A percentile compares a stretch with the other conserved stretches of the same genome.
Evolutionary conservation across 1,140 invertebrate genomes (phyloP).

Genomic region (Planococcus citri): DNA sequence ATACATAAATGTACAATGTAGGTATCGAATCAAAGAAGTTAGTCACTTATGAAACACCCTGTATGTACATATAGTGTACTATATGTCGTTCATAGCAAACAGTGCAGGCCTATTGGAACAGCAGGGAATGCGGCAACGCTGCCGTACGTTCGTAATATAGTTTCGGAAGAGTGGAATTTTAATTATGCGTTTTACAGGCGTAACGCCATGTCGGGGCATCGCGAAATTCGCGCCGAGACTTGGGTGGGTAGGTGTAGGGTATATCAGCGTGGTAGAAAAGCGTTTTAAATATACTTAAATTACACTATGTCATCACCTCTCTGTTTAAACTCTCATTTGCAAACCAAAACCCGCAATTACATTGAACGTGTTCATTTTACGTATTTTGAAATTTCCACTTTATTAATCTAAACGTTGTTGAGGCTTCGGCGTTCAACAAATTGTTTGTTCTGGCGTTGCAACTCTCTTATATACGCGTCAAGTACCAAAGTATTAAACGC

Average conservation of each 20-base stretch:
- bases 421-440: neutral
- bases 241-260: too few relatives aligned
- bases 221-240: too few relatives aligned
- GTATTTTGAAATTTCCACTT: slow-evolving; percentile 16
- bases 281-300: slow-evolving; percentile 21
- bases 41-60: too few relatives aligned
- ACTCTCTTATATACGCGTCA: too few relatives aligned
- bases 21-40: too few relatives aligned
- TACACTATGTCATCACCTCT: slow-evolving; percentile 14
- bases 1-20: too few relatives aligned
- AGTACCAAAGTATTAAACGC: too few relatives aligned
- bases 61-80: too few relatives aligned
- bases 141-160: neutral
- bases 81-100: too few relatives aligned
- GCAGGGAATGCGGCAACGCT: too few relatives aligned
- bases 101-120: too few relatives aligned
- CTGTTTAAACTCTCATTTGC: slow-evolving; percentile 13
- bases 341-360: slow-evolving; percentile 19
- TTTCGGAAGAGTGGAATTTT: neutral
- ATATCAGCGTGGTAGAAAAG: neutral
- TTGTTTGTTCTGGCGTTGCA: neutral
- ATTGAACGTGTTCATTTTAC: slow-evolving; percentile 18
- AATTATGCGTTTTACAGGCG: slow-evolving; percentile 14
- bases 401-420: slow-evolving; percentile 9
- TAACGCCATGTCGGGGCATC: too few relatives aligned